Base-by-base conservation (phyloP, 2,113 vertebrate species). In the Mus spicilegus region DNA sequence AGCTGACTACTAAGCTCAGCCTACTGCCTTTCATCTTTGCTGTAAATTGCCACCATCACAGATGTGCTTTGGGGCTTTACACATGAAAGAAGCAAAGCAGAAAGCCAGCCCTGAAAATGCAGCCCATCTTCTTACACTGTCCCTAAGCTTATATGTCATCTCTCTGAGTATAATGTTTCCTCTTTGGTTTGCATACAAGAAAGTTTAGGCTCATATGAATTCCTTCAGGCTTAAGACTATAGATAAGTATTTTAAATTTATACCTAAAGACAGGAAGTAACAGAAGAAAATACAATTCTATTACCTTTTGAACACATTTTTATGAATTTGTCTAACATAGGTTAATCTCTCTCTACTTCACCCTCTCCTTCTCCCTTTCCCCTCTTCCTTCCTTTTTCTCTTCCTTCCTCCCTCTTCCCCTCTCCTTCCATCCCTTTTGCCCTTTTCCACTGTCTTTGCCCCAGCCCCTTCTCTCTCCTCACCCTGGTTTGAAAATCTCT, bases 1-100 rank as follows among this genome's bases (percentile, higher is more conserved):
- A 93, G 58, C 26, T 49, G 46, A 73, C n/a, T 46, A 54, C 89
- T 84, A 90, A 87, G 28, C 80, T 76, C 63, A 92, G 19, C 67
- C 95, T 86, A 67, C 63, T 96, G 67, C 89, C 87, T 97, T 94
- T 95, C 76, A 94, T 97, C 87, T 91, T 54, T 82, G 75, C 54
- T 80, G 86, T 90, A 88, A 96, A 81, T 69, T 89, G 77, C 86
- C 67, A 56, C 54, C 81, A 93, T 97, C 93, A 86, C 54, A 86
- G 77, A 97, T 11, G 82, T 73, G 81, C 26, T 96, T 89, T 51
- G 69, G 54, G 46, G 36, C 78, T 96, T 81, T 67, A 69, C 63
- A 93, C 92, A 89, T 94, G 91, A 94, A 94, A 96, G 87, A 87
- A 72, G 36, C 30, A 84, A 65, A 78, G 46, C 72, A 51, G 28